A percentile compares a stretch with the other conserved stretches of the same genome.
Evolutionary conservation across 1,140 invertebrate species (phyloP).

Genomic region (Arion vulgaris): DNA sequence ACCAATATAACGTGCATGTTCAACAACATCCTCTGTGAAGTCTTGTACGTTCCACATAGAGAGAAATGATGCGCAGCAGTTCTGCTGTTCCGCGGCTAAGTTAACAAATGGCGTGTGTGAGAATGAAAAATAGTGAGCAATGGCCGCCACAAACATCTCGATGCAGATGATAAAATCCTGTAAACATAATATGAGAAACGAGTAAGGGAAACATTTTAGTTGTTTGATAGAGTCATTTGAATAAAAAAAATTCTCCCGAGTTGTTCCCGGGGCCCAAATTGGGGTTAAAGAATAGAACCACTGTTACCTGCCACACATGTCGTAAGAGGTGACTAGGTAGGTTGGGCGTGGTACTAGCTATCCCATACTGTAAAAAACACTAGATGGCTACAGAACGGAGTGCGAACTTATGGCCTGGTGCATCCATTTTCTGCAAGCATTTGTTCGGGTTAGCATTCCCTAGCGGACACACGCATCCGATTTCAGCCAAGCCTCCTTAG

Average conservation of each 20-base stretch:
- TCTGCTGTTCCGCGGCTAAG: constrained; percentile 44
- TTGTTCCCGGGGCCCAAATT: neutral
- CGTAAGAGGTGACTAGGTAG: no score
- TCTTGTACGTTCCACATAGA: constrained; percentile 97
- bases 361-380: no score
- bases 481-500: no score
- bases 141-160: constrained; percentile 96
- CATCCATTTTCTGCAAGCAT: no score
- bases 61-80: constrained; percentile 75
- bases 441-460: no score
- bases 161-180: constrained; percentile 97
- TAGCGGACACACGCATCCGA: no score
- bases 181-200: constrained; percentile 39
- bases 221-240: neutral
- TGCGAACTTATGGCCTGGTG: no score
- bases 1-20: constrained; percentile 89
- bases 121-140: constrained; percentile 96
- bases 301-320: no score
- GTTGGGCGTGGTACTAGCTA: no score
- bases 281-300: no score
- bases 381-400: no score
- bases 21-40: constrained; percentile 90
- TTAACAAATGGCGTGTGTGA: constrained; percentile 86
- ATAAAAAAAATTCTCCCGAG: neutral
- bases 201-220: no score